Evolutionary conservation across 2,113 vertebrate species (phyloP).

Genomic region (Gracilinanus agilis): DNA sequence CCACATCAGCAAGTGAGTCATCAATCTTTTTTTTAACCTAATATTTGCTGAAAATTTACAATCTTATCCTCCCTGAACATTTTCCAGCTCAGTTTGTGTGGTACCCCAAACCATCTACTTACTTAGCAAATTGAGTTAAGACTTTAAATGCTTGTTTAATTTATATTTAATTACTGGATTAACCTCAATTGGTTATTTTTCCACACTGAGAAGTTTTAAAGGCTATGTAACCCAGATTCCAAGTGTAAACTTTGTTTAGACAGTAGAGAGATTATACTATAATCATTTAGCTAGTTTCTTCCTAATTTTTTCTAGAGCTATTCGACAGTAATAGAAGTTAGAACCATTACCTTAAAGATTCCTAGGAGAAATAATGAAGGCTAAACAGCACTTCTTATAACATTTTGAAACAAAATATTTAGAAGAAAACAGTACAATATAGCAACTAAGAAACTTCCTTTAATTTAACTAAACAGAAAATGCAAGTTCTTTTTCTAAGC

Average conservation of each 20-base stretch:
- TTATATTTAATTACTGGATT: conserved; percentile 60
- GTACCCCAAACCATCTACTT: not conserved
- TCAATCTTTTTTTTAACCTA: conserved; percentile 51
- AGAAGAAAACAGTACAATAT: not conserved
- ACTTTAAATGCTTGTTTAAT: not conserved
- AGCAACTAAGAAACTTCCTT: not conserved
- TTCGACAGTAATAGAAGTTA: conserved; percentile 31
- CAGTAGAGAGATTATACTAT: conserved; percentile 1
- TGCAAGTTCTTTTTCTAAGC: not conserved
- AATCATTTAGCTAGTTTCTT: conserved; percentile 44
- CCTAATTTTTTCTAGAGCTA: conserved; percentile 5
- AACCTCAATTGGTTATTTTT: conserved; percentile 43
- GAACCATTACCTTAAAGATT: not conserved
- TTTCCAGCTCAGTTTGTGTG: conserved; percentile 11
- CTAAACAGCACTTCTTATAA: not conserved
- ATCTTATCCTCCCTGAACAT: conserved; percentile 23
- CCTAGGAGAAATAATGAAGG: conserved; percentile 22
- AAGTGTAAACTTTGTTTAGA: conserved; percentile 9
- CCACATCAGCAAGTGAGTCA: conserved; percentile 38
- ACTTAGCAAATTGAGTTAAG: conserved; percentile 8
- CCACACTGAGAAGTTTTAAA: conserved; percentile 21
- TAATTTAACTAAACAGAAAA: conserved; percentile 1
- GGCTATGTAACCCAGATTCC: not conserved
- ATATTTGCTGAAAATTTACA: conserved; percentile 42
- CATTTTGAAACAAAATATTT: conserved; percentile 19